Base-by-base conservation (phyloP, 2,113 vertebrate genomes). In the Hippocampus mohnikei region DNA sequence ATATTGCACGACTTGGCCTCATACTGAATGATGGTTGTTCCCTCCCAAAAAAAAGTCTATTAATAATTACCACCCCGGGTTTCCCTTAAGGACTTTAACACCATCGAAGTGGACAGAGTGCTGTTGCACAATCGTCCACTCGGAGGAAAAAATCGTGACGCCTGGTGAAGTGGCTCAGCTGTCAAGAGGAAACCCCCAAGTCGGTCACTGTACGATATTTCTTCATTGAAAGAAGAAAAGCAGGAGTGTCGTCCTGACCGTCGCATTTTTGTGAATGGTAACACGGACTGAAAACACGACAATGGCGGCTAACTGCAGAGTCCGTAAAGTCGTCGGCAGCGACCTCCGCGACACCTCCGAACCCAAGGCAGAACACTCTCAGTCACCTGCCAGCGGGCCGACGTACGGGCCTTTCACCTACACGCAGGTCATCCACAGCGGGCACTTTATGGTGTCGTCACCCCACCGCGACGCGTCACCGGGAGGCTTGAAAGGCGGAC, bases 371-470 rank as follows among this genome's bases (percentile, higher is more conserved):
- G 84, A 74, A 0, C 80, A 74, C 0, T 81, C 63, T 5, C 76
- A 64, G 20, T 20, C 8, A 5, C 58, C 72, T 46, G 80, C 78
- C 8, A 11, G 76, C 23, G 91, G 82, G 15, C 70, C 74, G 5
- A 41, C 0, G 27, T 0, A 66, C 0, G 81, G 69, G 2, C 50
- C 71, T 0, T 76, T 90, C 64, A 80, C 85, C 53, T 72, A 89
- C 48, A 81, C 87, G 0, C 96, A 99, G 86, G 95, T 98, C 67
- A 98, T 99, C 86, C 97, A 99, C 91, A 99, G 97, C 62, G 97
- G 97, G 1, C 97, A 98, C 89, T 99, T 98, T 88, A 99, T 99
- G 96, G 95, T 98, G 81, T 99, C 96, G 0, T 97, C 95, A 0
- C 97, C 96, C 0, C 96, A 98, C 93, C 94, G 92, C 41, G 96